phyloP scores from a whole-genome alignment of 37 sponge, comb jelly and placozoan genomes.

The Halisarca cf. caerulea region DNA sequence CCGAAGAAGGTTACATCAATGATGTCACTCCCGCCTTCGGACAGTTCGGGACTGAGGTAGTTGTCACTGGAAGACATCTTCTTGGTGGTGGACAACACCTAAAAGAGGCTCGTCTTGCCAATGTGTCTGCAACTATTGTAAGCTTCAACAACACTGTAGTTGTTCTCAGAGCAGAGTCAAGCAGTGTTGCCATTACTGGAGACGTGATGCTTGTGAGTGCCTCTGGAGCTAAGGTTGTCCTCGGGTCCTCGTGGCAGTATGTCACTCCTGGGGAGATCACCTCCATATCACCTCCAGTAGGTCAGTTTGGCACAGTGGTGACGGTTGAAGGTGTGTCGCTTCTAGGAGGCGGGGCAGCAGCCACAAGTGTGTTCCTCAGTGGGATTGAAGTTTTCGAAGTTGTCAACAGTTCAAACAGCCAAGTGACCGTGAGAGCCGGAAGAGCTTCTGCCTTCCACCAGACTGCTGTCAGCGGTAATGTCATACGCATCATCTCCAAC shows the following conservation, averaged over 20 bases:
- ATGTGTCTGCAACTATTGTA: slow-evolving; percentile 25
- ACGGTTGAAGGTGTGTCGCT: slow-evolving; percentile 49
- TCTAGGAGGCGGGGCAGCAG: slow-evolving; percentile 27
- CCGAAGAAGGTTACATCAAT: slow-evolving; percentile 53
- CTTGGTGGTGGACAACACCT: slow-evolving; percentile 54
- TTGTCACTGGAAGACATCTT: slow-evolving; percentile 48
- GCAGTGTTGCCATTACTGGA: slow-evolving; percentile 12
- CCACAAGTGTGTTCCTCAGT: slow-evolving; percentile 32
- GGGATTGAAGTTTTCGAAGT: neutral
- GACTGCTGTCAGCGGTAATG: neutral
- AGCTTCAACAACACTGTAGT: slow-evolving; percentile 6
- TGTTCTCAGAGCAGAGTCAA: slow-evolving; percentile 15
- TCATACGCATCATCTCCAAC: slow-evolving; percentile 45
- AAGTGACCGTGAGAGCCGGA: slow-evolving; percentile 37
- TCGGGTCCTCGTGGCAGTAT: slow-evolving; percentile 57
- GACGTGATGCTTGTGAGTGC: slow-evolving; percentile 53
- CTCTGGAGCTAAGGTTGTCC: slow-evolving; percentile 55
- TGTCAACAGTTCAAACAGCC: slow-evolving; percentile 3
- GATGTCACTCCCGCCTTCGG: slow-evolving; percentile 46
- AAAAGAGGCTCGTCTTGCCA: slow-evolving; percentile 37
- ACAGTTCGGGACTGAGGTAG: slow-evolving; percentile 63
- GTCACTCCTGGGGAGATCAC: slow-evolving; percentile 27
- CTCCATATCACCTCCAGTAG: slow-evolving; percentile 33
- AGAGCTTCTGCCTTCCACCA: neutral
- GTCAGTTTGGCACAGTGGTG: slow-evolving; percentile 61